A percentile compares a stretch with the other conserved stretches of the same genome.
These are phyloP conservation scores for Actinia equina DNA, from an alignment of 64 coral and sea anemone genomes.

Conservation along the genomic window DNA sequence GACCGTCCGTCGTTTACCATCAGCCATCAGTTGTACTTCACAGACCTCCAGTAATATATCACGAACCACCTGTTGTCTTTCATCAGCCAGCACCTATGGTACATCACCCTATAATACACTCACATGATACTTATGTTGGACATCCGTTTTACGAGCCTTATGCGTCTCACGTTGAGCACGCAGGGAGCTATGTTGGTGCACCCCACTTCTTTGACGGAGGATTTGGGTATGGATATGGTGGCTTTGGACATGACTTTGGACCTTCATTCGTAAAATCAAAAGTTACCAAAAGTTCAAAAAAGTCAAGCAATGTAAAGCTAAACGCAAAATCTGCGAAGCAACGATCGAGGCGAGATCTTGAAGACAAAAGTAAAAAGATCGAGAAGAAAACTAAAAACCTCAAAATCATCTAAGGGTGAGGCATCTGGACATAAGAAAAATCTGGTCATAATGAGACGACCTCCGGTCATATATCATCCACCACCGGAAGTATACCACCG, in stretches of 20 bases:
- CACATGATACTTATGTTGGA: conserved; percentile 47
- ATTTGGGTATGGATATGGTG: conserved; percentile 3
- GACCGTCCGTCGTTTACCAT: conserved; percentile 63
- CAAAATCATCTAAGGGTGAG: conserved; percentile 24
- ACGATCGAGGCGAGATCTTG: neutral
- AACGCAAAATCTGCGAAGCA: neutral
- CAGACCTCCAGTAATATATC: conserved; percentile 68
- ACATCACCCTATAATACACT: conserved; percentile 42
- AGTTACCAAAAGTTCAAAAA: too few relatives aligned
- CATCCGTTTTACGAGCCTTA: conserved; percentile 34
- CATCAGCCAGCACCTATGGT: conserved; percentile 69
- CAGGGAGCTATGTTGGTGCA: conserved; percentile 34
- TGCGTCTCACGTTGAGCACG: conserved; percentile 3
- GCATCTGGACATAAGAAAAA: conserved; percentile 65
- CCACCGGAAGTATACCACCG: conserved; percentile 77
- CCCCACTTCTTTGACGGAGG: conserved; percentile 15
- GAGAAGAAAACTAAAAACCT: neutral
- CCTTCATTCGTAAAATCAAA: too few relatives aligned
- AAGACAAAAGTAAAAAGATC: conserved; percentile 19
- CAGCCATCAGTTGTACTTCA: conserved; percentile 77
- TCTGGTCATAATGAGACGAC: conserved; percentile 59
- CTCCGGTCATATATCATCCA: conserved; percentile 71
- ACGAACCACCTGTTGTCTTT: conserved; percentile 74
- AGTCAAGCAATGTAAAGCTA: neutral
- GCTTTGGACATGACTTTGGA: neutral